Evolutionary conservation across 2,888 invertebrate genomes (phyloP).

Genomic region (Sinotaia quadrata): DNA sequence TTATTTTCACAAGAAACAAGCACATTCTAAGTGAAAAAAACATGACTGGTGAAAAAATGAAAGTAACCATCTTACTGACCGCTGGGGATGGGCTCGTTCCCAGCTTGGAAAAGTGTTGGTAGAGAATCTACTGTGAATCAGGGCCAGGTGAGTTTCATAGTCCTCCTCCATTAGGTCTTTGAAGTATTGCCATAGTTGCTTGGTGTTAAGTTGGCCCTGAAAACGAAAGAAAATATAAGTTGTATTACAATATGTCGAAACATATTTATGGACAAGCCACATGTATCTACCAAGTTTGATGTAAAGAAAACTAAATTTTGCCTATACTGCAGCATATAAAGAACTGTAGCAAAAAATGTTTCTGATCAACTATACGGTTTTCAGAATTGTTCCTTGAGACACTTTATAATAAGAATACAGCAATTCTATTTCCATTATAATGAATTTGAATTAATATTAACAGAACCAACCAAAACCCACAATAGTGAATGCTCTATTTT

Average conservation of each 20-base stretch:
- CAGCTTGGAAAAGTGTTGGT: slow-evolving; percentile 99
- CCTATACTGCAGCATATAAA: no score
- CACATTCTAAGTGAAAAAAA: no score
- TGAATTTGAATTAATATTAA: no score
- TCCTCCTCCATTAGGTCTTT: slow-evolving; percentile 76
- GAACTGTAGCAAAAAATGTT: no score
- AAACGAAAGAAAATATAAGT: slow-evolving; percentile 26
- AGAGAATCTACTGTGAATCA: slow-evolving; percentile 98
- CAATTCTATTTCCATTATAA: no score
- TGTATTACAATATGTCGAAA: background rate
- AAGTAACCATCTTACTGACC: slow-evolving; percentile 75
- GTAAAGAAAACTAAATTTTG: background rate
- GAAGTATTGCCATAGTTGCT: slow-evolving; percentile 89
- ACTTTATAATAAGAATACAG: no score
- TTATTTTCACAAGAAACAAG: no score
- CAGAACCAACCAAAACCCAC: no score
- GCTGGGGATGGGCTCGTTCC: slow-evolving; percentile 98
- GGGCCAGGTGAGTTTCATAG: slow-evolving; percentile 93
- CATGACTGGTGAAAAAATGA: background rate
- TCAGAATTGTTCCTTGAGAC: no score
- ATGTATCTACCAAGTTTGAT: background rate
- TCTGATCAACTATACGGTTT: no score
- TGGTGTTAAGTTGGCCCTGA: slow-evolving; percentile 91
- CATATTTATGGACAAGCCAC: background rate
- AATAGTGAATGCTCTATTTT: no score